Percentiles rank a stretch among this genome's conserved stretches.
Conservation (phyloP, 2,797 vertebrate species). For the Eurystomus glaucurus region DNA sequence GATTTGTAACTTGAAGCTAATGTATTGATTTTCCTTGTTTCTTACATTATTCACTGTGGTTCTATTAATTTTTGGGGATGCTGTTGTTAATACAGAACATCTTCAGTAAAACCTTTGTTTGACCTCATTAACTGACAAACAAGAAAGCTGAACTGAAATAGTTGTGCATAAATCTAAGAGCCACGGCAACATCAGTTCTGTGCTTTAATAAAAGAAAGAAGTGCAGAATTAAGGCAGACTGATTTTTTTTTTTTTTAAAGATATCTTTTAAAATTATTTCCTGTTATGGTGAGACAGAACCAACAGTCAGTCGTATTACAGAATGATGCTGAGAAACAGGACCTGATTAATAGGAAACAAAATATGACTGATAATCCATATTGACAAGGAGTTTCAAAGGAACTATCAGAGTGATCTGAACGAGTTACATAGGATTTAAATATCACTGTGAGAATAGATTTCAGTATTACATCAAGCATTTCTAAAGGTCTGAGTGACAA, state of each 20-base stretch:
- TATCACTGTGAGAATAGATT: conserved; percentile 39
- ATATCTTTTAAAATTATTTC: not conserved
- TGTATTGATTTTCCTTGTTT: not conserved
- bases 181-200: not conserved
- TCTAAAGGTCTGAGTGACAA: conserved; percentile 69
- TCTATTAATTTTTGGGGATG: not conserved
- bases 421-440: conserved; percentile 15
- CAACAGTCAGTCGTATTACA: not conserved
- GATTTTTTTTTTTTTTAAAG: not conserved
- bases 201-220: not conserved
- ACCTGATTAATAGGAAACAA: not conserved
- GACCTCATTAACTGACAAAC: not conserved
- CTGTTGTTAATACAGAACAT: not conserved
- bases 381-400: conserved; percentile 30
- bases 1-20: not conserved
- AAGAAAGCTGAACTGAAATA: not conserved
- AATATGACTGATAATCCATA: conserved; percentile 1
- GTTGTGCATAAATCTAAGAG: not conserved
- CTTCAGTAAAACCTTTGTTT: not conserved
- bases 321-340: not conserved
- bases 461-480: not conserved
- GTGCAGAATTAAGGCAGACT: not conserved
- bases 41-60: not conserved
- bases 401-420: not conserved
- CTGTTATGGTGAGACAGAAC: not conserved